phyloP scores from a whole-genome alignment of 2,113 vertebrate genomes.

The Erinaceus europaeus region DNA sequence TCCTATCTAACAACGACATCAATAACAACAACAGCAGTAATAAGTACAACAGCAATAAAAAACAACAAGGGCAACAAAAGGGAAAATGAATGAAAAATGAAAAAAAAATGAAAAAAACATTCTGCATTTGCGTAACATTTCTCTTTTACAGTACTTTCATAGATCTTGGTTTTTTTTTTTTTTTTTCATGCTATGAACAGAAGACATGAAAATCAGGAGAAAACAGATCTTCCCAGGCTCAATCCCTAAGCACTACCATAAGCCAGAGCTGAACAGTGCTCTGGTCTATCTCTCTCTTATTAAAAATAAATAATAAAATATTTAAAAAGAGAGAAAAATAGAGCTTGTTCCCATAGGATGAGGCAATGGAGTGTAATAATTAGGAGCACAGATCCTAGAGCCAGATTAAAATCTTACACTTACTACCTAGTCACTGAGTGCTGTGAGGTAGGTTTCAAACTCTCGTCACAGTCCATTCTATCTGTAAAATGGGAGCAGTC shows the following conservation, averaged over 20 bases:
- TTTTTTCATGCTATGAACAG: not conserved
- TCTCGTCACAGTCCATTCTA: not conserved
- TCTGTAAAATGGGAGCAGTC: not conserved
- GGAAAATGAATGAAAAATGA: too few species aligned
- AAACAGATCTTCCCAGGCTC: not conserved
- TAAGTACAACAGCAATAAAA: too few species aligned
- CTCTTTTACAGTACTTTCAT: not conserved
- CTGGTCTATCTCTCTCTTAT: too few species aligned
- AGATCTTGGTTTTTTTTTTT: not conserved
- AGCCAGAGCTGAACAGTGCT: too few species aligned
- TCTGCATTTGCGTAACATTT: not conserved
- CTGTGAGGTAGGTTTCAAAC: not conserved
- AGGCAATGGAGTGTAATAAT: not conserved
- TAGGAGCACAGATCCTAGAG: not conserved
- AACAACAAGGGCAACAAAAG: too few species aligned
- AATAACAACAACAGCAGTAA: too few species aligned
- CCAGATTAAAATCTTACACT: not conserved
- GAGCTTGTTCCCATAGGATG: not conserved
- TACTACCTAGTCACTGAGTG: not conserved
- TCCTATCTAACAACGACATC: too few species aligned
- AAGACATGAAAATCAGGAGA: not conserved
- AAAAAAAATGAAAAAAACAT: too few species aligned
- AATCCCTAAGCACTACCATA: too few species aligned
- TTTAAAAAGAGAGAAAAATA: slow-evolving; percentile 13
- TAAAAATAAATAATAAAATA: too few species aligned